Base-by-base conservation (phyloP, 2,113 vertebrate species). In the Paraplagusia blochii region DNA sequence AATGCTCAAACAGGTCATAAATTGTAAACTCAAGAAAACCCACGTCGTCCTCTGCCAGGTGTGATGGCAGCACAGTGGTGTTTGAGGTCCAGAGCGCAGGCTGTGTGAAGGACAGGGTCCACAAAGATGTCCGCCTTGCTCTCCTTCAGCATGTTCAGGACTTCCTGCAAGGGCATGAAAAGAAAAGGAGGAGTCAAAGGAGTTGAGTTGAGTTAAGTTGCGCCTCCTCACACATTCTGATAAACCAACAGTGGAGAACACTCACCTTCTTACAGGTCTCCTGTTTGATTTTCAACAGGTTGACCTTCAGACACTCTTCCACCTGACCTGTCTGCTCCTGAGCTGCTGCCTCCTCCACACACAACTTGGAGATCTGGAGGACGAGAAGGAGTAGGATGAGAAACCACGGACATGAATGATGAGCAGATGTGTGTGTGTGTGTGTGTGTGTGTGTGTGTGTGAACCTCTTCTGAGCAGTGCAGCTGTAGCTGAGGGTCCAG, bases 121-220 rank as follows among this genome's bases (percentile, higher is more conserved):
- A 98, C 96, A 53, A 98, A 99, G 67, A 99, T 97, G 80, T 99
- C 96, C 0, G 96, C 97, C 81, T 99, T 98, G 66, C 96, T 99
- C 80, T 98, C 96, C 77, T 98, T 98, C 77, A 99, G 83, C 91
- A 99, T 98, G 87, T 98, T 99, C 54, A 99, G 85, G 53, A 98
- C 94, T 72, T 99, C 97, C 97, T 99, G 76, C 7, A 64, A 19
- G 43, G 48, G 43, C 14, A 8, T 38, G 14, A 2, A 48, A 38
- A 13, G 7, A 22, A 16, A 36, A 36, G 5, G 35, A 10, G 35
- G 2, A 34, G 16, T 11, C 1, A n/a, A 16, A 7, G 17, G 34
- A 34, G 17, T 2, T 16, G 22, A 51, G 15, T 46, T 8, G 35
- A 22, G 12, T 47, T 9, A 6, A 29, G 22, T 29, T 29, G 3